phyloP scores from a whole-genome alignment of 2,888 invertebrate species.

The Hirtodrosophila duncani region DNA sequence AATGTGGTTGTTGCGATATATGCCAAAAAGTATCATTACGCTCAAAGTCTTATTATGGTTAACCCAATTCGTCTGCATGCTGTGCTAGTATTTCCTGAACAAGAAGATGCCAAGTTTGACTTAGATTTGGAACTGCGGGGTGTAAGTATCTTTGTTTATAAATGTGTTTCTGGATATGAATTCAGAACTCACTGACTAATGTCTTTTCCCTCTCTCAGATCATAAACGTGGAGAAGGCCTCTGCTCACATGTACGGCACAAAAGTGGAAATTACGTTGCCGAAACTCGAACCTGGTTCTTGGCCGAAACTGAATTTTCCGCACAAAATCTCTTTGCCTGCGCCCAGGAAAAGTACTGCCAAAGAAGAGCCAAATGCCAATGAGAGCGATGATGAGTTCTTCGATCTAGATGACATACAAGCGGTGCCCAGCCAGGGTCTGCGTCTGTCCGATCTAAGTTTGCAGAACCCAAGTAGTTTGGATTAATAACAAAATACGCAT shows the following conservation, averaged over 20 bases:
- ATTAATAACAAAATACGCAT: constrained; percentile 48
- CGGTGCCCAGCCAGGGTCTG: constrained; percentile 62
- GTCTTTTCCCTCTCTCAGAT: constrained; percentile 81
- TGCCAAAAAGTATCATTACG: constrained; percentile 92
- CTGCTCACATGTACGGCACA: constrained; percentile 88
- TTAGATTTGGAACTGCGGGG: constrained; percentile 89
- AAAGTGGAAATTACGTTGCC: constrained; percentile 95
- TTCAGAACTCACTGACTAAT: not conserved
- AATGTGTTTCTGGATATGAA: not conserved
- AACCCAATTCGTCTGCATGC: constrained; percentile 90
- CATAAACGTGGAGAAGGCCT: constrained; percentile 85
- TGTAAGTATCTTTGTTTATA: constrained; percentile 80
- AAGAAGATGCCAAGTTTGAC: constrained; percentile 84
- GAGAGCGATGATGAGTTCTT: constrained; percentile 82
- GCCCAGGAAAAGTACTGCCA: constrained; percentile 14
- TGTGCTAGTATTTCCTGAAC: constrained; percentile 87
- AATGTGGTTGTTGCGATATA: constrained; percentile 92
- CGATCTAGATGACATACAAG: constrained; percentile 86
- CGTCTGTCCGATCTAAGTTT: constrained; percentile 65
- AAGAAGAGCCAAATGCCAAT: constrained; percentile 9
- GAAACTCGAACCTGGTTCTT: constrained; percentile 90
- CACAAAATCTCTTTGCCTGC: constrained; percentile 68
- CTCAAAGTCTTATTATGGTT: constrained; percentile 85
- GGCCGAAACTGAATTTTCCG: constrained; percentile 87
- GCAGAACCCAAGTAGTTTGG: constrained; percentile 49